A percentile compares a stretch with the other conserved stretches of the same genome.
Conservation (phyloP, 1,140 invertebrate species). For the Brachionus asplanchnoidis region DNA sequence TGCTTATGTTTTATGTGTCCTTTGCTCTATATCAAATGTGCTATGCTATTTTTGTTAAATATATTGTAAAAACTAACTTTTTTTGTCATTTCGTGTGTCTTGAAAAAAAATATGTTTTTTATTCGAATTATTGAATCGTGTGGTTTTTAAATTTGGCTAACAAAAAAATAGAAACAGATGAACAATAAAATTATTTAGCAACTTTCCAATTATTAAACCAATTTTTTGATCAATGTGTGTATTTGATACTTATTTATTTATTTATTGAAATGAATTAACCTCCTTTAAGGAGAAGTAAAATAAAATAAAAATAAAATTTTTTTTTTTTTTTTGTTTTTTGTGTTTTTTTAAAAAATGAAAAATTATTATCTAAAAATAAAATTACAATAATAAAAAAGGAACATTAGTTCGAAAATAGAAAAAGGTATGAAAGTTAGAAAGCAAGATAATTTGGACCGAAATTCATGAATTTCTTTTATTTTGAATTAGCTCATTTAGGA, state of each 20-base stretch:
- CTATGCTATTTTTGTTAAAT: not conserved
- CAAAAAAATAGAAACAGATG: not conserved
- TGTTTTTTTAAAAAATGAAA: too few species aligned
- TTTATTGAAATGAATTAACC: too few species aligned
- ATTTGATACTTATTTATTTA: not conserved
- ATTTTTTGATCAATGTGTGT: not conserved
- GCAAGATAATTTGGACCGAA: too few species aligned
- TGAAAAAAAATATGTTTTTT: not conserved
- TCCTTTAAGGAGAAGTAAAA: too few species aligned
- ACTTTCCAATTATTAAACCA: constrained; percentile 1
- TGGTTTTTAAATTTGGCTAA: not conserved
- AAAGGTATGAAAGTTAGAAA: too few species aligned
- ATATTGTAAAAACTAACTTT: constrained; percentile 3
- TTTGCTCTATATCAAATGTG: not conserved
- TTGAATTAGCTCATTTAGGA: too few species aligned
- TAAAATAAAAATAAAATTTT: too few species aligned
- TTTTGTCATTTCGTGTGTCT: not conserved
- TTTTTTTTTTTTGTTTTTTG: too few species aligned
- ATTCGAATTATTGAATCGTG: not conserved
- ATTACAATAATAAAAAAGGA: too few species aligned
- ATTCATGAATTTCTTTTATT: too few species aligned
- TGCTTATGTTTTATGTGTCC: not conserved
- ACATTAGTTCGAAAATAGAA: too few species aligned
- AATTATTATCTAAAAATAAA: too few species aligned
- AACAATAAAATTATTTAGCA: not conserved